Conservation (phyloP, 1,140 invertebrate genomes). For the Zaprionus inermis region DNA sequence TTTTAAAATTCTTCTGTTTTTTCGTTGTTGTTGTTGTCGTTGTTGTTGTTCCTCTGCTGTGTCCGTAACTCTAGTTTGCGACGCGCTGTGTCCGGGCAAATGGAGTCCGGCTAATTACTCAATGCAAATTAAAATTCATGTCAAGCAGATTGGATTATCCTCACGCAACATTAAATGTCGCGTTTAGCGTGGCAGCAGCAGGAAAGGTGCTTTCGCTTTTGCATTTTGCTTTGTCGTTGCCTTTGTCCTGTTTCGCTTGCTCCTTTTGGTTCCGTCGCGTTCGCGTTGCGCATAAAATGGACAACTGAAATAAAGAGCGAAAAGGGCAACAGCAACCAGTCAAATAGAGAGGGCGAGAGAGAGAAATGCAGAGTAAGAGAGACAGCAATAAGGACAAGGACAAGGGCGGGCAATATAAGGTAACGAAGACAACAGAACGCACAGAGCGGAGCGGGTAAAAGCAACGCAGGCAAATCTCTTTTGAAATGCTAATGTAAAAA, state of each 20-base stretch:
- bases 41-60: background rate
- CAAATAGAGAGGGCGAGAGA: background rate
- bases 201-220: conserved; percentile 48
- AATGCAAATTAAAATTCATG: conserved; percentile 83
- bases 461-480: conserved; percentile 74
- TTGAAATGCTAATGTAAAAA: conserved; percentile 83
- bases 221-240: conserved; percentile 22
- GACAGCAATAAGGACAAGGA: background rate
- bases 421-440: conserved; percentile 36
- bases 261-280: conserved; percentile 19
- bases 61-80: conserved; percentile 3
- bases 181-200: conserved; percentile 58
- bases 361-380: background rate
- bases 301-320: conserved; percentile 37
- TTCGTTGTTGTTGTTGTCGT: background rate
- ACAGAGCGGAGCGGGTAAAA: conserved; percentile 38
- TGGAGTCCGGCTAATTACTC: conserved; percentile 81
- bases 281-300: conserved; percentile 39
- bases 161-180: conserved; percentile 82
- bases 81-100: conserved; percentile 60
- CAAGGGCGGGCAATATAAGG: conserved; percentile 15
- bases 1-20: conserved; percentile 28
- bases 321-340: conserved; percentile 6
- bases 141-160: conserved; percentile 82
- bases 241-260: conserved; percentile 7